Evolutionary conservation across 2,113 vertebrate species (phyloP).

Genomic region (Macrotus californicus): DNA sequence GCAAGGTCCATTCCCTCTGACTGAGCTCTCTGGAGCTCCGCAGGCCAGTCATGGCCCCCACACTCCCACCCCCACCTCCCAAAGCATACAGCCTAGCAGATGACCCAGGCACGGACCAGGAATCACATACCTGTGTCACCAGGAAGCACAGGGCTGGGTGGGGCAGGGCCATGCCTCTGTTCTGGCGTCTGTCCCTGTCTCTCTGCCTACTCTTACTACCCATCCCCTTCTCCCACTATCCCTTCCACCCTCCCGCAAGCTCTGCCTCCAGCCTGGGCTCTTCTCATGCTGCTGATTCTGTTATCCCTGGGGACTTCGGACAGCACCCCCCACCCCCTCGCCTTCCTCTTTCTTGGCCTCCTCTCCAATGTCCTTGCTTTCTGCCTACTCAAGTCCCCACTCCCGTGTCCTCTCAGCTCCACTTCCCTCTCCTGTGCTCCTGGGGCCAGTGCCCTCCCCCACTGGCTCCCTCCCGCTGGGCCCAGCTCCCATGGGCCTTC

Average conservation of each 20-base stretch:
- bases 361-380: not conserved
- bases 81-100: not conserved
- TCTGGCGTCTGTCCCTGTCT: not conserved
- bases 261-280: not conserved
- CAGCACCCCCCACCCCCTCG: fast-evolving
- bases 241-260: no score
- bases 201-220: no score
- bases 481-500: not conserved
- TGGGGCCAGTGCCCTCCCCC: not conserved
- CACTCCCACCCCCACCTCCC: fast-evolving
- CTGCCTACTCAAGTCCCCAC: no score
- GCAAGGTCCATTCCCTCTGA: not conserved
- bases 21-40: not conserved
- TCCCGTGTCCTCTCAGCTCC: not conserved
- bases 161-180: not conserved
- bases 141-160: not conserved
- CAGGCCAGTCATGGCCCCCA: not conserved
- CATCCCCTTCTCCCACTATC: not conserved
- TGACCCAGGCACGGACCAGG: fast-evolving
- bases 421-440: fast-evolving
- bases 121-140: fast-evolving
- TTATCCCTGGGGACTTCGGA: not conserved
- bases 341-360: not conserved
- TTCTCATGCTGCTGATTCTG: no score
- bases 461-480: not conserved